A percentile compares a stretch with the other conserved stretches of the same genome.
These are phyloP conservation scores for Solen grandis DNA, from an alignment of 1,140 invertebrate species.

Conservation along the genomic window DNA sequence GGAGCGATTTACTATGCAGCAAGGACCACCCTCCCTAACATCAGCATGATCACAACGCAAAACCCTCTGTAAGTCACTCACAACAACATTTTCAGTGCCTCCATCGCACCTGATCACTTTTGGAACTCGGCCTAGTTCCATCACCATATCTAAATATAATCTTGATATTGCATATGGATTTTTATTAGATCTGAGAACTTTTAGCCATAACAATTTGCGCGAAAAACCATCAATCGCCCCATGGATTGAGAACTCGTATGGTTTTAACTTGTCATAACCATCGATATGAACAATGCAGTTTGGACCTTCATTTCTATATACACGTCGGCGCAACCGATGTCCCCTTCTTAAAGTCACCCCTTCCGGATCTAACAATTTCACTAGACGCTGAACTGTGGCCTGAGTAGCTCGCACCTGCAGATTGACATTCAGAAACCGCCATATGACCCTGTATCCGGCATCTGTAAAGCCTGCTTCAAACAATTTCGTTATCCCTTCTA, in stretches of 20 bases:
- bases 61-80: not conserved
- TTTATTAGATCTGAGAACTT: conserved; percentile 1
- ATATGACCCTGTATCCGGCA: conserved; percentile 8
- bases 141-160: not conserved
- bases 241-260: conserved; percentile 32
- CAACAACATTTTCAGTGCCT: too few relatives aligned
- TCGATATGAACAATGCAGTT: too few relatives aligned
- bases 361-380: conserved; percentile 5
- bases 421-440: not conserved
- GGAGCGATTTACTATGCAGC: too few relatives aligned
- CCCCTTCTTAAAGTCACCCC: conserved; percentile 1
- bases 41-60: conserved; percentile 1
- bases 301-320: conserved; percentile 1
- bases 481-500: not conserved
- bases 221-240: too few relatives aligned
- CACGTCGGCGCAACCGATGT: conserved; percentile 9
- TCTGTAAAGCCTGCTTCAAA: not conserved
- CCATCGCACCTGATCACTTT: conserved; percentile 1
- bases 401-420: not conserved
- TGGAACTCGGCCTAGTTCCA: not conserved
- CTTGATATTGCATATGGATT: not conserved
- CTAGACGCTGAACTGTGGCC: too few relatives aligned
- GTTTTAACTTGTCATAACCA: conserved; percentile 46
- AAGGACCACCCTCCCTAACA: conserved; percentile 3
- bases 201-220: conserved; percentile 25